Percentiles rank a stretch among this genome's conserved stretches.
Conservation (phyloP, 2,888 invertebrate genomes). For the Troides helena region DNA sequence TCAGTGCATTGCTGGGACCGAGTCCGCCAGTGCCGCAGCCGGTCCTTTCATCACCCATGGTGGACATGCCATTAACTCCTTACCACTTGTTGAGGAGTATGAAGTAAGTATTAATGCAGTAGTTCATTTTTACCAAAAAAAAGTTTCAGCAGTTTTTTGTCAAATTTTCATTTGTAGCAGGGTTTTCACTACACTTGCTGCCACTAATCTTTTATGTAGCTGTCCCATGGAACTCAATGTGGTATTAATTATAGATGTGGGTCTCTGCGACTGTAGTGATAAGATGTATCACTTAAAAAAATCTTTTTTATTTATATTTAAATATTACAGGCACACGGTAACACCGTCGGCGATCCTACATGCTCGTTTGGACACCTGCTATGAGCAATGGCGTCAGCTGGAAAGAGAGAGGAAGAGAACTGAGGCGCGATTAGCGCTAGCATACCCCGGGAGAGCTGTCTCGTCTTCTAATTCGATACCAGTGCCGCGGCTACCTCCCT, state of each 20-base stretch:
- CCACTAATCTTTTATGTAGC: too few species aligned
- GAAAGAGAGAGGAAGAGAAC: slow-evolving; percentile 90
- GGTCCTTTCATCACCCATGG: slow-evolving; percentile 65
- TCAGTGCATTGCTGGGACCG: slow-evolving; percentile 64
- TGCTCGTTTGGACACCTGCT: slow-evolving; percentile 86
- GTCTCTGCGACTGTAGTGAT: too few species aligned
- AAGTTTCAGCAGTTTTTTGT: neutral
- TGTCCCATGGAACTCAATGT: too few species aligned
- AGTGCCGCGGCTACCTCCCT: slow-evolving; percentile 88
- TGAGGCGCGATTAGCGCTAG: slow-evolving; percentile 87
- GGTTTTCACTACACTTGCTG: too few species aligned
- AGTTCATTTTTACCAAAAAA: neutral
- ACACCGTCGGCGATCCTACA: slow-evolving; percentile 83
- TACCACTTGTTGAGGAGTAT: slow-evolving; percentile 73
- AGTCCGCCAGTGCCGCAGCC: slow-evolving; percentile 65
- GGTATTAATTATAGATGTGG: too few species aligned
- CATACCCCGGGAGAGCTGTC: slow-evolving; percentile 88
- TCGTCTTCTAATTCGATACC: slow-evolving; percentile 88
- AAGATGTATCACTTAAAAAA: too few species aligned
- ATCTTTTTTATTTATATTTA: neutral
- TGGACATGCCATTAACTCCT: slow-evolving; percentile 68
- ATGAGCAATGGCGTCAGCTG: slow-evolving; percentile 88
- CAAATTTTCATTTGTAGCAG: too few species aligned
- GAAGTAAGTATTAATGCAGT: slow-evolving; percentile 47
- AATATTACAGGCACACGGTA: slow-evolving; percentile 60